Evolutionary conservation across 2,888 invertebrate species (phyloP), one percentile per base, ranked within the genome.

Genomic region (Zygothrica quintamaculata): DNA sequence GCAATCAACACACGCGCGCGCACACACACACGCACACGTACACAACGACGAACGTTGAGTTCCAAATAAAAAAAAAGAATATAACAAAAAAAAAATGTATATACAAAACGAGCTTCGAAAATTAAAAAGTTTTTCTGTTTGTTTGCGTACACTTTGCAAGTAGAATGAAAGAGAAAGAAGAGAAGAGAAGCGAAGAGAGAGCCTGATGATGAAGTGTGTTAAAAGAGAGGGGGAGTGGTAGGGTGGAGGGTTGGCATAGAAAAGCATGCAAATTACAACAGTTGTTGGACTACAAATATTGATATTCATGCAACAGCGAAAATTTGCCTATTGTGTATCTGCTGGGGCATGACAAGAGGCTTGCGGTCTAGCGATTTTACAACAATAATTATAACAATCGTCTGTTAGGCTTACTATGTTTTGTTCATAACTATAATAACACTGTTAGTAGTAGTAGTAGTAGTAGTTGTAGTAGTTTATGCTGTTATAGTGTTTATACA

Each of bases 121-220:
- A 86, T 81, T 81, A 82, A 81, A 81, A 81, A 81, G 68, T 82
- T 82, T 61, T 42, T 61, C 26, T 79, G 60, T 66, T 71, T 65
- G 66, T 58, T 64, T 59, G 58, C 33, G 18, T 4, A 11, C 31
- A 47, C 53, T 40, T 53, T 46, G 33, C 9, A n/a, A n/a, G n/a
- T n/a, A n/a, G n/a, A n/a, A n/a, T n/a, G n/a, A n/a, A n/a, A n/a
- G n/a, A n/a, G n/a, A n/a, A n/a, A n/a, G n/a, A n/a, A n/a, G n/a
- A n/a, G n/a, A n/a, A n/a, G n/a, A n/a, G n/a, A n/a, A n/a, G n/a
- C n/a, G n/a, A n/a, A n/a, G n/a, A n/a, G n/a, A n/a, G n/a, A n/a
- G n/a, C n/a, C n/a, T n/a, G n/a, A n/a, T n/a, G n/a, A n/a, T n/a
- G n/a, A n/a, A n/a, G n/a, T n/a, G n/a, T n/a, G n/a, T n/a, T n/a